Conservation (phyloP, 2,797 vertebrate genomes). For the Serranus cabrilla region DNA sequence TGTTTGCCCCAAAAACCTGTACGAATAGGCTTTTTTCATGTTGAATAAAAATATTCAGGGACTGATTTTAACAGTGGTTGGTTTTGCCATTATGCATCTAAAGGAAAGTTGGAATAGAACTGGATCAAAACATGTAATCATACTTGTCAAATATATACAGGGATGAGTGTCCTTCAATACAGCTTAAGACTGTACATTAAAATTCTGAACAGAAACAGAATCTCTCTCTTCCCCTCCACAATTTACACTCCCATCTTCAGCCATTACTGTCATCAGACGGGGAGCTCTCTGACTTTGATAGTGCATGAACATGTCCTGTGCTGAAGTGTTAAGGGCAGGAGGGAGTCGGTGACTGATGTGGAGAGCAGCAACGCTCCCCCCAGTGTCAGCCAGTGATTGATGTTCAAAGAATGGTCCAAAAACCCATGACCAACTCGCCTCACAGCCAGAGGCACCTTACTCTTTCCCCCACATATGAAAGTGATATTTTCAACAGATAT, state of each 20-base stretch:
- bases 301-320: conserved; percentile 73
- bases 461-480: conserved; percentile 36
- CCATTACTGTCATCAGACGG: conserved; percentile 59
- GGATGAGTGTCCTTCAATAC: neutral
- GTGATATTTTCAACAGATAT: conserved; percentile 59
- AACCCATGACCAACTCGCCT: conserved; percentile 66
- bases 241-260: conserved; percentile 48
- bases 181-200: conserved; percentile 9
- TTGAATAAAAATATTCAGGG: no score
- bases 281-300: conserved; percentile 78
- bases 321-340: conserved; percentile 67
- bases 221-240: neutral
- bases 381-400: conserved; percentile 77
- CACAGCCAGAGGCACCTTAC: conserved; percentile 61
- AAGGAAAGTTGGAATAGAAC: neutral
- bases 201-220: conserved; percentile 16
- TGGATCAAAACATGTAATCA: conserved; percentile 10
- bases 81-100: neutral
- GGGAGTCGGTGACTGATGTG: conserved; percentile 77
- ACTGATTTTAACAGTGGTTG: no score
- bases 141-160: neutral
- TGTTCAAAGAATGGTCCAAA: conserved; percentile 77
- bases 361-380: conserved; percentile 57
- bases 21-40: no score
- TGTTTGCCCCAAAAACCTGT: no score